Conservation (phyloP, 2,113 vertebrate species). For the Cyanistes caeruleus region DNA sequence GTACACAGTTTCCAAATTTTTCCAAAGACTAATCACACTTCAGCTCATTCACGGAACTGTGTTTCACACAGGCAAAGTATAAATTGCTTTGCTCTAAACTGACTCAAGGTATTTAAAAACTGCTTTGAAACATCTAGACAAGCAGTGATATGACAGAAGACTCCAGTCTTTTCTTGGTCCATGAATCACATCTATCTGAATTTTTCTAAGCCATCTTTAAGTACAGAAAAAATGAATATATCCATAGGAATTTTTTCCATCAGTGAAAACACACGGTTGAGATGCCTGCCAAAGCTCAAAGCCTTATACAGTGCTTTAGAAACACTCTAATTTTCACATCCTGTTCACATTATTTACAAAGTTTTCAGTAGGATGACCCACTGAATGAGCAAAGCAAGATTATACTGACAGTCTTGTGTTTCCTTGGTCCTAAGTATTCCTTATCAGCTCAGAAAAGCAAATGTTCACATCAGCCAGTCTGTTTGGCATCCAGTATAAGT, state of each 20-base stretch:
- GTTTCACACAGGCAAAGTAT: neutral
- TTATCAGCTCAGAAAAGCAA: neutral
- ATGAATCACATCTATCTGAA: neutral
- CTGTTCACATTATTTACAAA: conserved; percentile 16
- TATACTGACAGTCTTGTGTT: neutral
- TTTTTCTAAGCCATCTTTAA: neutral
- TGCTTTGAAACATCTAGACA: neutral
- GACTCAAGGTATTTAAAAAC: neutral
- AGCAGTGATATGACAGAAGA: neutral
- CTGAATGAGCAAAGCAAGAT: neutral
- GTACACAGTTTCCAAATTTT: neutral
- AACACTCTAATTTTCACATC: neutral
- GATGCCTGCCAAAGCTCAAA: neutral
- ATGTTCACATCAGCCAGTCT: neutral
- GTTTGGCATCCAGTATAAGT: neutral
- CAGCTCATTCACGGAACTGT: neutral
- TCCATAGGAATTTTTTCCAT: neutral
- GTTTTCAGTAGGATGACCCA: neutral
- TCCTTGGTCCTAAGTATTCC: neutral
- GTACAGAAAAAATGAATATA: neutral
- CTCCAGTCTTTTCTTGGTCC: neutral
- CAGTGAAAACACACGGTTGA: neutral
- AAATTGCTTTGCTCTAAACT: conserved; percentile 4
- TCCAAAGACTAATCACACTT: neutral
- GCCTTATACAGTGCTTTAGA: neutral